Evolutionary conservation across 2,113 vertebrate species (phyloP), one percentile per base, ranked within the genome.

Genomic region (Rhadina sibilatrix): DNA sequence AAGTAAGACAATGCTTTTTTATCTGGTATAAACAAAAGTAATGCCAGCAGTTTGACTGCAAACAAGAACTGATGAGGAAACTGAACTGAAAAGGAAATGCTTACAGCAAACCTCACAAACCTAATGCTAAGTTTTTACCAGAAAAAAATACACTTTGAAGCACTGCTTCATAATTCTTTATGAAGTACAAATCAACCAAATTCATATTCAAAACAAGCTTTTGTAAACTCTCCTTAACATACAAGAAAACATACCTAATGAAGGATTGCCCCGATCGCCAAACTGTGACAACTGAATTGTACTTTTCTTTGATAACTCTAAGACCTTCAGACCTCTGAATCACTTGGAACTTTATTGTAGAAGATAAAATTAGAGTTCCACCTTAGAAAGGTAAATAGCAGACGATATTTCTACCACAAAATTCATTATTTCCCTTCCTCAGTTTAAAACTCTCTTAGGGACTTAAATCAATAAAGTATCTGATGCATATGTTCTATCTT

Each of bases 401-500:
- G 30, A 40, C 2, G 1, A n/a, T 57, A 91, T 59, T 92, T 93
- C 44, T 70, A 83, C 11, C 21, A 74, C 31, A 57, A 33, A 47
- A 90, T 90, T 52, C 54, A 70, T 89, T 95, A 37, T 86, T 93
- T 16, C 25, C 10, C 21, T 8, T 24, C 31, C 27, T 23, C 24
- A n/a, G 23, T 68, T 72, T 77, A 89, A 68, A 90, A 42, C 47
- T 90, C 71, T 63, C 44, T 49, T 54, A 49, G 22, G 80, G 92
- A 49, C 12, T 46, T 60, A 93, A 97, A 92, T 97, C 93, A 97
- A 94, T 94, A 94, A 78, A 65, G 42, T 70, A 93, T 90, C 78
- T 91, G 90, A 96, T 85, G 66, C 40, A 19, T 90, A 87, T 59
- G 33, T 80, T 89, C 83, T 87, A 44, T 83, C 93, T 87, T 90